Conservation (phyloP, 2,113 vertebrate species). For the Apodemus sylvaticus region DNA sequence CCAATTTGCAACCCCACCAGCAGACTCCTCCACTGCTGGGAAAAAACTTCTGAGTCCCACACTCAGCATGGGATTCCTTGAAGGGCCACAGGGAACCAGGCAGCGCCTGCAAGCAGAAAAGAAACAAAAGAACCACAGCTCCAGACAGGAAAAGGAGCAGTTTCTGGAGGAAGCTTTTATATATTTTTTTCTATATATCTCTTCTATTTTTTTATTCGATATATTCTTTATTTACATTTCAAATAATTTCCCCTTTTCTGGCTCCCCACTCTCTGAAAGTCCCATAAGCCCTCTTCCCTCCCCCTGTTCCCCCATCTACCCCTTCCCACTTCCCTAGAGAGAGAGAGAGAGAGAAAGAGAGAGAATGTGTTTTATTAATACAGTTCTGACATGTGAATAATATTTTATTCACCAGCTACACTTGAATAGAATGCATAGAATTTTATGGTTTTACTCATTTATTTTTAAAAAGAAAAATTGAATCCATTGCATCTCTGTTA, state of each 20-base stretch:
- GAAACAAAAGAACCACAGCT: not conserved
- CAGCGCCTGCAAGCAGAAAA: not conserved
- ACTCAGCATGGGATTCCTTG: not conserved
- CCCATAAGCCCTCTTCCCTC: no score
- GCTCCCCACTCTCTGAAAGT: no score
- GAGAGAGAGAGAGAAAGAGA: not conserved
- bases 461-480: slow-evolving; percentile 35
- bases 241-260: no score
- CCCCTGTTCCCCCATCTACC: no score
- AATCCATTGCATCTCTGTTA: not conserved
- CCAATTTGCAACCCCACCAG: no score
- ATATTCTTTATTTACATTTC: no score
- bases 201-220: no score
- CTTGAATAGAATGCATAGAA: not conserved
- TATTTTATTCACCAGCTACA: not conserved
- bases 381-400: not conserved
- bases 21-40: no score
- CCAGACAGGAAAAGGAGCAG: not conserved
- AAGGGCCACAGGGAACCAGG: not conserved
- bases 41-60: not conserved
- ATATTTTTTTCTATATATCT: no score
- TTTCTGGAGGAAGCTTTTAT: not conserved
- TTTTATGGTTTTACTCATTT: not conserved
- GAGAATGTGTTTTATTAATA: not conserved
- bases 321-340: no score